Percentiles rank a stretch among this genome's conserved stretches.
These are phyloP conservation scores for Myiotriccus ornatus DNA, from an alignment of 2,797 vertebrate species.

Conservation along the genomic window DNA sequence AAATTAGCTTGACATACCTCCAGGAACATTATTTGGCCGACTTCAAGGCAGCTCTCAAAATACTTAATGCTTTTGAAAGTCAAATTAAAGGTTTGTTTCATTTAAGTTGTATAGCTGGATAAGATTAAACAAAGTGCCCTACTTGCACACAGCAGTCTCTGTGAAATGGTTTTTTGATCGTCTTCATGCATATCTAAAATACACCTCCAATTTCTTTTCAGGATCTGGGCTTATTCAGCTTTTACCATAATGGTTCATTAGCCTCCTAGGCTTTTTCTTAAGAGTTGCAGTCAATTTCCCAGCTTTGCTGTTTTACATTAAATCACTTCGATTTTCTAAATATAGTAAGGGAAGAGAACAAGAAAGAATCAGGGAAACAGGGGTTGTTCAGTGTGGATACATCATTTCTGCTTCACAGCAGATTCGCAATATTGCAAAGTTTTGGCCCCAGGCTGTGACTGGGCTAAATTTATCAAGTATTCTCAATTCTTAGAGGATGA, in stretches of 20 bases:
- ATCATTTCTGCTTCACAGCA: slow-evolving; percentile 1
- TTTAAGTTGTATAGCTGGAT: slow-evolving; percentile 39
- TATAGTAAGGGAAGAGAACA: background rate
- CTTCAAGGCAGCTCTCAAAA: slow-evolving; percentile 35
- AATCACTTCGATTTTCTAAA: slow-evolving; percentile 39
- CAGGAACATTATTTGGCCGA: background rate
- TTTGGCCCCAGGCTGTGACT: slow-evolving; percentile 7
- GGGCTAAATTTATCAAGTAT: background rate
- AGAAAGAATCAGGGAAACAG: background rate
- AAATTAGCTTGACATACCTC: slow-evolving; percentile 29
- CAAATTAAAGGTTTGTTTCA: slow-evolving; percentile 61
- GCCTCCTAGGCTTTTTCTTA: slow-evolving; percentile 60
- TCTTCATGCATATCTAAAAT: slow-evolving; percentile 60
- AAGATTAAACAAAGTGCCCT: slow-evolving; percentile 52
- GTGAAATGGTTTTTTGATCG: slow-evolving; percentile 55
- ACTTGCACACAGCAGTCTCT: slow-evolving; percentile 36
- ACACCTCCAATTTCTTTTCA: slow-evolving; percentile 52
- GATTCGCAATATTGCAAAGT: background rate
- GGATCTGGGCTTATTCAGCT: slow-evolving; percentile 52
- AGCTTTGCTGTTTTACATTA: slow-evolving; percentile 37
- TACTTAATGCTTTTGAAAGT: slow-evolving; percentile 51
- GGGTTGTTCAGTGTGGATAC: background rate
- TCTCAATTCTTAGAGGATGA: background rate
- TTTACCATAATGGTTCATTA: slow-evolving; percentile 65
- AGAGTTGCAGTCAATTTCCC: slow-evolving; percentile 47